Evolutionary conservation across 2,888 invertebrate genomes (phyloP).

Genomic region (Parapristionchus giblindavisi): DNA sequence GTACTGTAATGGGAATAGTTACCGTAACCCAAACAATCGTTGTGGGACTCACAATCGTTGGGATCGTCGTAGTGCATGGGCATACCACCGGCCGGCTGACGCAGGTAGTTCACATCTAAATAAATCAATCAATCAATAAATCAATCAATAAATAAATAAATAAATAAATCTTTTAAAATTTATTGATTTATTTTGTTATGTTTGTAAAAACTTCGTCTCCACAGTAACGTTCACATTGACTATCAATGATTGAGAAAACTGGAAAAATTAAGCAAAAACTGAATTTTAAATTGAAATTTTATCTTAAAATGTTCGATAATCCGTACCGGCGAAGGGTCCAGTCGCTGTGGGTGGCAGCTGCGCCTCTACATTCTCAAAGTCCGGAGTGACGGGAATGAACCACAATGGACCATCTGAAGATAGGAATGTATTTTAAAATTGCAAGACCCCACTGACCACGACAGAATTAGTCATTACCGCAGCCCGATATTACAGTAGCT

Average conservation of each 20-base stretch:
- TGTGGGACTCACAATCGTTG: conserved; percentile 15
- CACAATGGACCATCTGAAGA: conserved; percentile 65
- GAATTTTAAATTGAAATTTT: no score
- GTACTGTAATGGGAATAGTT: no score
- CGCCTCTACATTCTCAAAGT: conserved; percentile 70
- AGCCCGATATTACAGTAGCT: no score
- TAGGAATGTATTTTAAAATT: no score
- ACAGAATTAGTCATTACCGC: no score
- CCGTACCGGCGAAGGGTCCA: conserved; percentile 24
- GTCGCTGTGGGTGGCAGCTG: conserved; percentile 30
- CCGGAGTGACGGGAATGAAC: conserved; percentile 72
- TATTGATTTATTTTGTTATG: not conserved
- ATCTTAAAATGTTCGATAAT: not conserved
- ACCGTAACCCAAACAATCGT: not conserved
- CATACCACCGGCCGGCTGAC: conserved; percentile 24
- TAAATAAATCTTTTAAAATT: not conserved
- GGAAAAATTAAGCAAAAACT: no score
- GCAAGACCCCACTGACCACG: no score
- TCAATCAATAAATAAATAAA: not conserved
- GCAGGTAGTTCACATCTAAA: conserved; percentile 15
- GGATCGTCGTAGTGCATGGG: conserved; percentile 28
- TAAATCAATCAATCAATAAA: not conserved
- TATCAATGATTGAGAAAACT: not conserved
- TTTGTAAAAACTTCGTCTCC: not conserved
- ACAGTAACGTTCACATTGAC: no score